These are phyloP conservation scores for Peromyscus eremicus DNA, from an alignment of 2,797 vertebrate genomes.

Conservation along the genomic window DNA sequence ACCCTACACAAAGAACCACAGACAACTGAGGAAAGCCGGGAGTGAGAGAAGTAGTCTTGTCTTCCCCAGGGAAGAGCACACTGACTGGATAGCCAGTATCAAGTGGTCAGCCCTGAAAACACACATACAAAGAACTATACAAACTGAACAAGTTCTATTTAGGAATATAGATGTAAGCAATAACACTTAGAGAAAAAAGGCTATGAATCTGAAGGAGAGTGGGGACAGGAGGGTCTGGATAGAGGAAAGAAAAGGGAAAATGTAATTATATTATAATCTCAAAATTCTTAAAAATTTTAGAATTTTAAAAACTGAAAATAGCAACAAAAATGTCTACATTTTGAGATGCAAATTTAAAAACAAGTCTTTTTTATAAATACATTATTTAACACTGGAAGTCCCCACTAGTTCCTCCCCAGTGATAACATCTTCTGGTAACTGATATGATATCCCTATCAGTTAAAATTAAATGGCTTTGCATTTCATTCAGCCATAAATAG, in stretches of 20 bases:
- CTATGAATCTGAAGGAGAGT: neutral
- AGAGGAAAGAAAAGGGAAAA: neutral
- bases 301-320: neutral
- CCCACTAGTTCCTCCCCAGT: neutral
- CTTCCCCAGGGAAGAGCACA: neutral
- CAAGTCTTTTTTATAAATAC: constrained; percentile 22
- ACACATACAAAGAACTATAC: neutral
- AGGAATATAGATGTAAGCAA: neutral
- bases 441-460: neutral
- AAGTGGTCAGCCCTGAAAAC: neutral
- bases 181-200: too few relatives aligned
- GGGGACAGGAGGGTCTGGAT: neutral
- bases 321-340: constrained; percentile 47
- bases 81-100: neutral
- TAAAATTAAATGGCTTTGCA: constrained; percentile 43
- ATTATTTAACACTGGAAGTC: constrained; percentile 24
- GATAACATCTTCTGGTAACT: constrained; percentile 17
- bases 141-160: neutral
- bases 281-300: neutral
- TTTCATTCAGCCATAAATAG: constrained; percentile 43
- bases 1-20: neutral
- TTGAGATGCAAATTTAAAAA: constrained; percentile 29
- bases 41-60: too few relatives aligned
- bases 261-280: neutral
- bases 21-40: neutral